Evolutionary conservation across 1,140 invertebrate genomes (phyloP).

Genomic region (Globodera ellingtonae): DNA sequence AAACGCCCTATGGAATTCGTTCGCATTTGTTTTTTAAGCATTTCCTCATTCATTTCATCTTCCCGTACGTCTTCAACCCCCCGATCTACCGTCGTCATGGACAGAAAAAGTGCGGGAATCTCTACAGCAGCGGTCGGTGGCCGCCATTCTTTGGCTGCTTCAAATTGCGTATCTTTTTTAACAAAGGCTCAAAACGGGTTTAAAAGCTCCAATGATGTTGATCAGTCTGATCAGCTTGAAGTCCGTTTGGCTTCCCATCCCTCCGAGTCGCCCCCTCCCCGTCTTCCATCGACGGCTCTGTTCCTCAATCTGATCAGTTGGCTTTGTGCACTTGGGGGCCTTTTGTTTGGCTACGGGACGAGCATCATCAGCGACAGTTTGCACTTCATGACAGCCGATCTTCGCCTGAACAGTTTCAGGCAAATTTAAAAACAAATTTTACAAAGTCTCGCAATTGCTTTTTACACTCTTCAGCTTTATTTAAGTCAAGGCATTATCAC

Average conservation of each 20-base stretch:
- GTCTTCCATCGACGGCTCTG: neutral
- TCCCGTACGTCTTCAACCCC: neutral
- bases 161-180: too few species aligned
- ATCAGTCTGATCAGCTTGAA: neutral
- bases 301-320: conserved; percentile 20
- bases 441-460: neutral
- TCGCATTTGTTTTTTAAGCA: too few species aligned
- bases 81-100: neutral
- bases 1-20: too few species aligned
- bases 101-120: neutral
- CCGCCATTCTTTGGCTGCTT: too few species aligned
- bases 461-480: neutral
- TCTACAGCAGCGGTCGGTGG: too few species aligned
- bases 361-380: conserved; percentile 23
- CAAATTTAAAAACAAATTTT: neutral
- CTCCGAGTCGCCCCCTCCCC: neutral
- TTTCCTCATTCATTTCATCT: neutral
- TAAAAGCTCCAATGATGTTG: too few species aligned
- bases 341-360: conserved; percentile 28
- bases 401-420: conserved; percentile 17
- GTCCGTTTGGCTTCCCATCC: neutral
- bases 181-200: too few species aligned
- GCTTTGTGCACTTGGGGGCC: conserved; percentile 21
- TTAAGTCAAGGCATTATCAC: conserved; percentile 19
- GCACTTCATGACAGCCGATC: conserved; percentile 22